A percentile compares a stretch with the other conserved stretches of the same genome.
Evolutionary conservation across 2,797 vertebrate genomes (phyloP).

Genomic region (Alectoris magna): DNA sequence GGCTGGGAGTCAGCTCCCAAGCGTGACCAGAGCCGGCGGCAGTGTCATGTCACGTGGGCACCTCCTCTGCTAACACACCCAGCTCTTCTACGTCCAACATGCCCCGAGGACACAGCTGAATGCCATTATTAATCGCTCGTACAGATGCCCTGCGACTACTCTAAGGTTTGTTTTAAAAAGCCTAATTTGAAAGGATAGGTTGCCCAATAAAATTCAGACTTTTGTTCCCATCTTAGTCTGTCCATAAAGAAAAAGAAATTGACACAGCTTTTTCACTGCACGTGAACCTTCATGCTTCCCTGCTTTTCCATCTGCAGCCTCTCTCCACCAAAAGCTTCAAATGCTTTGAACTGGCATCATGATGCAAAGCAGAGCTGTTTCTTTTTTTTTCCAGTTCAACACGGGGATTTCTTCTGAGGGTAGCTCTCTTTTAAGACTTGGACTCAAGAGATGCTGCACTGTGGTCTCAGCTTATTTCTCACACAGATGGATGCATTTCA

Average conservation of each 20-base stretch:
- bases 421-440: neutral
- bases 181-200: neutral
- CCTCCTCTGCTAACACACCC: neutral
- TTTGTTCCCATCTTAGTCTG: neutral
- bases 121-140: neutral
- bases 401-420: neutral
- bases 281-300: neutral
- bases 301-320: neutral
- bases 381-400: neutral
- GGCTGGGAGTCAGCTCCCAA: neutral
- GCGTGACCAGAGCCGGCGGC: neutral
- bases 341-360: neutral
- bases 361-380: constrained; percentile 9
- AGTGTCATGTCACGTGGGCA: neutral
- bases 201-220: neutral
- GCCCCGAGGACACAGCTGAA: neutral
- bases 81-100: rapidly evolving
- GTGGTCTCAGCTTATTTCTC: constrained; percentile 34
- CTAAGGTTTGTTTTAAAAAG: neutral
- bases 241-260: neutral
- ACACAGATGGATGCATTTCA: constrained; percentile 18
- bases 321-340: neutral
- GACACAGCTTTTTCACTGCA: neutral
- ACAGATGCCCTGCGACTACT: neutral
- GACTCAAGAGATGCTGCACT: neutral